These are phyloP conservation scores for Perca fluviatilis DNA, from an alignment of 2,113 vertebrate genomes.

Conservation along the genomic window DNA sequence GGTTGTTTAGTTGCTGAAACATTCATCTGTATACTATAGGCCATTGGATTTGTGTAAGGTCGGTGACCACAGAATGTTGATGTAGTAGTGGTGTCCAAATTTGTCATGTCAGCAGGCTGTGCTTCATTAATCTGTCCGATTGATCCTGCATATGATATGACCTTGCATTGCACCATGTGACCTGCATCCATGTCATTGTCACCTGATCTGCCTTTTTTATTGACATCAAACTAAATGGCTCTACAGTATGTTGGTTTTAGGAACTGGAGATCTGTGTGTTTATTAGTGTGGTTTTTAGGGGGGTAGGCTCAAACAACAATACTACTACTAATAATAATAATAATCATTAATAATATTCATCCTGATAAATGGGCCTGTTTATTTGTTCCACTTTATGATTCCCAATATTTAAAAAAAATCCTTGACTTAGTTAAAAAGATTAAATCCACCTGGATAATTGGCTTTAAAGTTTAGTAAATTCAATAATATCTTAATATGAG, in stretches of 20 bases:
- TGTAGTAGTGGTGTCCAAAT: constrained; percentile 24
- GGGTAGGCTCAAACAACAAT: background rate
- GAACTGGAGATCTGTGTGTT: background rate
- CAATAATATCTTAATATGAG: constrained; percentile 15
- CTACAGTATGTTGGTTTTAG: background rate
- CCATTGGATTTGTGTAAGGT: background rate
- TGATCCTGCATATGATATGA: constrained; percentile 52
- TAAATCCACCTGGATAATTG: background rate
- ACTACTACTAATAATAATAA: background rate
- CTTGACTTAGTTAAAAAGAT: background rate
- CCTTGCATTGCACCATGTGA: constrained; percentile 40
- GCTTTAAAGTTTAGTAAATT: constrained; percentile 1
- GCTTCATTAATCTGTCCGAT: constrained; percentile 58
- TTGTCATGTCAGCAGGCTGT: constrained; percentile 53
- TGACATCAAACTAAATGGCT: constrained; percentile 7
- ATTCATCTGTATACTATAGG: background rate
- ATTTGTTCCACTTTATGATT: constrained; percentile 1
- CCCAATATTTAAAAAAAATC: background rate
- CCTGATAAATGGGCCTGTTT: background rate
- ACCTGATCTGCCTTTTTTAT: constrained; percentile 13
- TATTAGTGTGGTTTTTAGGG: background rate
- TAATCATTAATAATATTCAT: background rate
- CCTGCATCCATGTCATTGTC: constrained; percentile 22
- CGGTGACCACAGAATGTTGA: constrained; percentile 5
- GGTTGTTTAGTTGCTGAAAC: background rate